A percentile compares a stretch with the other conserved stretches of the same genome.
phyloP scores from a whole-genome alignment of 2,113 vertebrate genomes.

The Chinchilla lanigera region DNA sequence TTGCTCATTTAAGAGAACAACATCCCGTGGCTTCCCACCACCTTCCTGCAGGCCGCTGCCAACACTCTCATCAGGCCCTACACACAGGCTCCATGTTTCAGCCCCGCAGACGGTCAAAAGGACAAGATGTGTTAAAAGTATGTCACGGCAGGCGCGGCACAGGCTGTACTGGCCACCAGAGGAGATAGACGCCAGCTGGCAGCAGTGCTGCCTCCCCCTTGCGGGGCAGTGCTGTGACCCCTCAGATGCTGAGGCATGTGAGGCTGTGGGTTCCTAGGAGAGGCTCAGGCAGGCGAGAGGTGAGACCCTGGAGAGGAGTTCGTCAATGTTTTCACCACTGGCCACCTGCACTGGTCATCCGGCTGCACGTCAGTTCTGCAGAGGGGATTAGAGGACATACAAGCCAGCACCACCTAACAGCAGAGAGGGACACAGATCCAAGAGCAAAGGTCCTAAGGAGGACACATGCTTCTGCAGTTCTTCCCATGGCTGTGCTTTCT shows the following conservation, averaged over 20 bases:
- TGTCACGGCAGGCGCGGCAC: not conserved
- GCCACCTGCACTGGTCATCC: not conserved
- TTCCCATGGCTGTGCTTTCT: not conserved
- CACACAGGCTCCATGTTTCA: not conserved
- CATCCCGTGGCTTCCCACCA: not conserved
- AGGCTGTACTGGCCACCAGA: not conserved
- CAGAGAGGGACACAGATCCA: not conserved
- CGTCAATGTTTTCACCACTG: not conserved
- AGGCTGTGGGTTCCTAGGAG: not conserved
- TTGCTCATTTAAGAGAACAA: not conserved
- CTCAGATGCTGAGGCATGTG: not conserved
- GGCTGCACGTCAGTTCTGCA: not conserved
- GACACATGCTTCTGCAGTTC: not conserved
- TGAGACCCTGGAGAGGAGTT: not conserved
- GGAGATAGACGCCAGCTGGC: not conserved
- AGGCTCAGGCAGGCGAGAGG: not conserved
- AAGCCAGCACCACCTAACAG: not conserved
- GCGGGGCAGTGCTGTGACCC: not conserved
- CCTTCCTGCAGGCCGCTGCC: not conserved
- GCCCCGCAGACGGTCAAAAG: constrained; percentile 9
- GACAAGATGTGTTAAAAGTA: not conserved
- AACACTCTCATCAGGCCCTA: not conserved
- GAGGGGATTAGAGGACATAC: not conserved
- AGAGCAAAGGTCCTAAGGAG: not conserved
- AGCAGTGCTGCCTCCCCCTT: not conserved